phyloP scores from a whole-genome alignment of 2,888 invertebrate species.

The Synanthedon vespiformis region DNA sequence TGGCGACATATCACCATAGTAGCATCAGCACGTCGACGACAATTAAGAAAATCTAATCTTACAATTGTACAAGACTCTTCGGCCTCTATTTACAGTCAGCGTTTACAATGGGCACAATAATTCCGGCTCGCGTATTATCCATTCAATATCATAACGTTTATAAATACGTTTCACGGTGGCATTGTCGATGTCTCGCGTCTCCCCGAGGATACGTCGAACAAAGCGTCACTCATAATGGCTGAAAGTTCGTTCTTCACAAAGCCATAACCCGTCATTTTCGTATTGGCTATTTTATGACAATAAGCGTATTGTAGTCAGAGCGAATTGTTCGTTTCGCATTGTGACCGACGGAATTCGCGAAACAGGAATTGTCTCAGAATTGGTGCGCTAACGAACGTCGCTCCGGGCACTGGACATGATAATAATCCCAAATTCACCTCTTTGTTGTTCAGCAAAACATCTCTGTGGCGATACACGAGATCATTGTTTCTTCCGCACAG shows the following conservation, averaged over 20 bases:
- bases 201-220: constrained; percentile 62
- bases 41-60: constrained; percentile 41
- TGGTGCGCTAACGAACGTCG: constrained; percentile 46
- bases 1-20: neutral
- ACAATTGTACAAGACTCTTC: constrained; percentile 51
- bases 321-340: constrained; percentile 48
- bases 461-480: constrained; percentile 5
- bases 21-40: constrained; percentile 5
- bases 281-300: constrained; percentile 70
- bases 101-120: constrained; percentile 42
- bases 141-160: constrained; percentile 66
- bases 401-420: constrained; percentile 23
- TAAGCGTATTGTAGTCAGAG: constrained; percentile 48
- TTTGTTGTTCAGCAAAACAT: constrained; percentile 5
- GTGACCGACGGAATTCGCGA: constrained; percentile 52
- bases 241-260: constrained; percentile 51
- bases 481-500: constrained; percentile 8
- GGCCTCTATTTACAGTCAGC: constrained; percentile 25
- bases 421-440: constrained; percentile 9
- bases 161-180: constrained; percentile 60
- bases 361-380: constrained; percentile 63
- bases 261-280: constrained; percentile 66
- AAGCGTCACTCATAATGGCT: constrained; percentile 56
- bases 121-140: constrained; percentile 51
- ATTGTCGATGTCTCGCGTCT: constrained; percentile 55